Evolutionary conservation across 1,140 invertebrate genomes (phyloP), one percentile per base, ranked within the genome.

Genomic region (Trypoxylus dichotomus): DNA sequence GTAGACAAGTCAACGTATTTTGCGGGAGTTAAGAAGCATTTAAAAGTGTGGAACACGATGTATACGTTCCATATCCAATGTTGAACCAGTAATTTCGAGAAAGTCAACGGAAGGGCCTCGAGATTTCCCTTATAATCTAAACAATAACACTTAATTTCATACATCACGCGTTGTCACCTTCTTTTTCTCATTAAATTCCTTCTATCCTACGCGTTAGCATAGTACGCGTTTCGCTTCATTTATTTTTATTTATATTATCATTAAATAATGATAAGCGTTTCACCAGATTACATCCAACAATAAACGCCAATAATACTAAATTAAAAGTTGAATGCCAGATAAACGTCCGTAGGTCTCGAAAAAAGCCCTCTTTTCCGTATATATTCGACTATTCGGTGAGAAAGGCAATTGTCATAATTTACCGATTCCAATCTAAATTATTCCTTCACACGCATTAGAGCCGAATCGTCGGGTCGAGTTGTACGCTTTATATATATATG

Each of bases 371-470:
- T 32, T 32, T 32, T 32, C 32, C 32, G 32, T 32, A 32, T 32
- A 32, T 32, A 27, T n/a, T 21, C 6, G n/a, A 15, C n/a, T 68
- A 68, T 24, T 27, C 21, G n/a, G 21, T 27, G 21, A 27, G 27
- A 68, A 21, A 68, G 21, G 27, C 21, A 68, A 68, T 68, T 29
- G 60, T 68, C 60, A 68, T 68, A 68, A 68, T 68, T 68, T 29
- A 68, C 60, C 60, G 60, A 68, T 68, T 21, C 60, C 60, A 68
- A 68, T 68, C 60, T 68, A 68, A 68, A 68, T 68, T 68, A 68
- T 68, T 68, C 60, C 24, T 68, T 68, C 60, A 68, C 24, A 29
- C 27, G 60, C 60, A 68, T 68, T 68, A 68, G 27, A 25, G 2
- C 8, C 60, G 60, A 68, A 68, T 68, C 11, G 24, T 68, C 47